phyloP scores from a whole-genome alignment of 2,113 vertebrate genomes.

The Benitochromis conjunctus region DNA sequence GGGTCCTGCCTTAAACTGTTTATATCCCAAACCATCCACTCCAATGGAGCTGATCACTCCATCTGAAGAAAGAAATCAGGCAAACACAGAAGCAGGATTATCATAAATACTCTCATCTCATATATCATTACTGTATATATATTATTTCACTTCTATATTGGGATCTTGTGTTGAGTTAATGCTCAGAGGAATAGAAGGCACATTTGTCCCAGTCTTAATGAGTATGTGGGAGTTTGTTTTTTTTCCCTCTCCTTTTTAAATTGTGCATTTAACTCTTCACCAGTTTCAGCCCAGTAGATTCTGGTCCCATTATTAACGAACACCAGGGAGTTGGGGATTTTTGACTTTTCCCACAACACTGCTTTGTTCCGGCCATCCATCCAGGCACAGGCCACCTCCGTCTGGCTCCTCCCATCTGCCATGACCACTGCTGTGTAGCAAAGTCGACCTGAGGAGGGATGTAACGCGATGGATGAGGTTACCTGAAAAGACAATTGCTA shows the following conservation, averaged over 20 bases:
- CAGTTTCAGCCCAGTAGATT: conserved; percentile 86
- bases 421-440: conserved; percentile 74
- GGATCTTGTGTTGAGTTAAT: not conserved
- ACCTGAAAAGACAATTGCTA: not conserved
- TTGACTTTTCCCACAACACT: conserved; percentile 74
- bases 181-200: not conserved
- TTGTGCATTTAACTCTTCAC: conserved; percentile 49
- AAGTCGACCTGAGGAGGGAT: conserved; percentile 75
- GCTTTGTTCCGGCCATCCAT: conserved; percentile 81
- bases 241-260: no score
- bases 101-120: not conserved
- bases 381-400: conserved; percentile 74
- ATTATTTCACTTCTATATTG: not conserved
- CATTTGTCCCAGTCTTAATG: not conserved
- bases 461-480: conserved; percentile 72
- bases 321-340: conserved; percentile 71
- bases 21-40: conserved; percentile 79
- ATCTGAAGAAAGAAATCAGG: conserved; percentile 46
- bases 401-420: rapidly evolving
- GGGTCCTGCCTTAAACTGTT: conserved; percentile 69
- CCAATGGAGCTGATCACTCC: conserved; percentile 77
- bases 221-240: not conserved
- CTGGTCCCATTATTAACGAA: conserved; percentile 70
- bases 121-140: not conserved
- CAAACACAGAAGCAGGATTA: not conserved